Conservation (phyloP, 2,113 vertebrate genomes). For the Salminus brasiliensis region DNA sequence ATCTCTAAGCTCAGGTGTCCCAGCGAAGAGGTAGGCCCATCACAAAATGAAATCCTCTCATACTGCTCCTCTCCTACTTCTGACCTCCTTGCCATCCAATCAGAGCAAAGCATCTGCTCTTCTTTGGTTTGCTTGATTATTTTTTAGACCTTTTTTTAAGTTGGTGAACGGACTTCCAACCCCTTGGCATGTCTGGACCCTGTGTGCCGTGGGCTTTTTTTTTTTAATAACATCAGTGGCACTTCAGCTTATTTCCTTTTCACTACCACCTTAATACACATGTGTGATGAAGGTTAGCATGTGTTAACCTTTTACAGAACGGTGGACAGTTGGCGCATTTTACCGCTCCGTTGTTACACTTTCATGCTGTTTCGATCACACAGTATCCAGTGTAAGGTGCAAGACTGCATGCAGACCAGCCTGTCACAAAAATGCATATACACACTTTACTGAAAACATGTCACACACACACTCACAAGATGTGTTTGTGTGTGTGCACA, state of each 20-base stretch:
- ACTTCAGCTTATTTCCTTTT: neutral
- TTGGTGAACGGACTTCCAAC: neutral
- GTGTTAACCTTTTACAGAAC: neutral
- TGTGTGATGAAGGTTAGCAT: neutral
- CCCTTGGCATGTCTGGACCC: neutral
- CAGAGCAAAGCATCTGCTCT: slow-evolving; percentile 1
- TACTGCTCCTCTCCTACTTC: slow-evolving; percentile 48
- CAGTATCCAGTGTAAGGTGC: neutral
- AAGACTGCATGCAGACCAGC: neutral
- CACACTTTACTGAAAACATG: neutral
- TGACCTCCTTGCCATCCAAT: slow-evolving; percentile 29
- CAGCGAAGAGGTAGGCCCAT: slow-evolving; percentile 71
- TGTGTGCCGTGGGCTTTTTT: neutral
- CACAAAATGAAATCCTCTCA: slow-evolving; percentile 51
- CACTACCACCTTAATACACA: neutral
- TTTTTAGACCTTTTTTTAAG: neutral
- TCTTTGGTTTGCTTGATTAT: neutral
- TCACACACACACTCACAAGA: neutral
- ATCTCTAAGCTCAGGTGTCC: slow-evolving; percentile 65
- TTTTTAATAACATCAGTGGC: neutral
- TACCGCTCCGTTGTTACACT: neutral
- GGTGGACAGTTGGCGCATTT: neutral
- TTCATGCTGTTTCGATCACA: neutral
- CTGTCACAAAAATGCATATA: neutral
- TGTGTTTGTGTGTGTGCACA: neutral